phyloP scores from a whole-genome alignment of 2,888 invertebrate genomes.

The Ectobius pallidus region DNA sequence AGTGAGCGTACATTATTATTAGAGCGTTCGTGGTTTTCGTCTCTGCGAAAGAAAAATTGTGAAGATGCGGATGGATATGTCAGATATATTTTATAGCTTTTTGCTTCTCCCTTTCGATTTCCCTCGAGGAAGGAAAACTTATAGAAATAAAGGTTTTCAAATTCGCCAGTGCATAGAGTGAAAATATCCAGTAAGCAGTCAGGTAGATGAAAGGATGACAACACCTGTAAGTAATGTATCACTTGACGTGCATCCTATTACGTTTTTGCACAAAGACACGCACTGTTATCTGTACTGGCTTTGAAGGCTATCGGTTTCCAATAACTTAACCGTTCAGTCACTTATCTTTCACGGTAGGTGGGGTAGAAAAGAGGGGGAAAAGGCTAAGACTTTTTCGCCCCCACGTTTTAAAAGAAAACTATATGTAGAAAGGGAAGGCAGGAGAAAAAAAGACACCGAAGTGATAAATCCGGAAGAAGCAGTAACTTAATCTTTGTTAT shows the following conservation, averaged over 20 bases:
- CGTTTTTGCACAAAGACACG: not conserved
- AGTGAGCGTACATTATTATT: no score
- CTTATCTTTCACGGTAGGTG: constrained; percentile 19
- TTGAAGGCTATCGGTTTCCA: constrained; percentile 36
- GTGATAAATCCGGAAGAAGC: constrained; percentile 9
- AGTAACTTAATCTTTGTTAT: constrained; percentile 25
- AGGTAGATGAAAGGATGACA: not conserved
- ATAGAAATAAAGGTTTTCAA: no score
- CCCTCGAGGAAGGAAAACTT: no score
- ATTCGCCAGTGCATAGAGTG: no score
- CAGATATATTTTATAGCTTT: no score
- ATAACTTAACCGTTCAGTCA: constrained; percentile 30
- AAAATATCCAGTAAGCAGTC: no score
- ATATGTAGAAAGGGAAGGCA: no score
- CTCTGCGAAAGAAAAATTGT: no score
- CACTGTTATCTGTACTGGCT: constrained; percentile 23
- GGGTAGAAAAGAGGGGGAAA: no score
- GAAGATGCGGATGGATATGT: no score
- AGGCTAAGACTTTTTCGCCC: not conserved
- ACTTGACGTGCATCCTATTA: not conserved
- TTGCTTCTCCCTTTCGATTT: no score
- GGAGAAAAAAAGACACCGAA: not conserved
- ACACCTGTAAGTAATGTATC: not conserved
- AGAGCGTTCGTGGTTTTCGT: no score
- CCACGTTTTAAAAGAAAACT: constrained; percentile 21